phyloP scores from a whole-genome alignment of 2,797 vertebrate species.

The Momotus momota region DNA sequence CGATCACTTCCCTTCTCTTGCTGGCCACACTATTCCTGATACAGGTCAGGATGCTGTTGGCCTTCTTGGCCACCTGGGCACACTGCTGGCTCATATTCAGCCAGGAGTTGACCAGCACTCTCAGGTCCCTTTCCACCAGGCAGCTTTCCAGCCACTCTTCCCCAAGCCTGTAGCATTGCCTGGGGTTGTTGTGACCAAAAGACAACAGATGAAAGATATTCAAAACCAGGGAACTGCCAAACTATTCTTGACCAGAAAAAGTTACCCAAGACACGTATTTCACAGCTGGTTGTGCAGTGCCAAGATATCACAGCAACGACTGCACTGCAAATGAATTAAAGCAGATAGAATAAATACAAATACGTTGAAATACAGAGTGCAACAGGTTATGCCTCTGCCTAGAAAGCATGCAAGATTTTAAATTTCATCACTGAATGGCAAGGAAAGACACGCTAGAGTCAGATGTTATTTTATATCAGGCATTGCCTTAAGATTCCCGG shows the following conservation, averaged over 20 bases:
- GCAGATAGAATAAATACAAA: conserved; percentile 1
- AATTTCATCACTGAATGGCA: background rate
- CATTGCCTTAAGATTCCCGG: background rate
- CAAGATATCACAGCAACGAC: background rate
- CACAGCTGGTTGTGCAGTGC: background rate
- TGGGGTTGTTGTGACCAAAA: no score
- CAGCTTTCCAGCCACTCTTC: no score
- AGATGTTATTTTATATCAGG: background rate
- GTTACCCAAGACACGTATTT: background rate
- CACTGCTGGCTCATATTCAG: no score
- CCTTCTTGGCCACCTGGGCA: no score
- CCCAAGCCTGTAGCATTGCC: no score
- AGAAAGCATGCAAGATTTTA: background rate
- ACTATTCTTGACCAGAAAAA: background rate
- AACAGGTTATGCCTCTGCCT: background rate
- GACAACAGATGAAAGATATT: background rate
- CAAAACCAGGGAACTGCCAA: background rate
- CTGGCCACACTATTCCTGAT: no score
- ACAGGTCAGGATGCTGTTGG: no score
- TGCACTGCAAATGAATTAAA: background rate
- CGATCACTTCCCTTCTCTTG: no score
- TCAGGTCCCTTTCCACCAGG: no score
- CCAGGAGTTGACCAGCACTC: no score
- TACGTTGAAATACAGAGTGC: background rate
- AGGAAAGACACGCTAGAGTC: background rate